These are phyloP conservation scores for Magallana ariakensis DNA, from an alignment of 1,140 invertebrate species.

Conservation along the genomic window DNA sequence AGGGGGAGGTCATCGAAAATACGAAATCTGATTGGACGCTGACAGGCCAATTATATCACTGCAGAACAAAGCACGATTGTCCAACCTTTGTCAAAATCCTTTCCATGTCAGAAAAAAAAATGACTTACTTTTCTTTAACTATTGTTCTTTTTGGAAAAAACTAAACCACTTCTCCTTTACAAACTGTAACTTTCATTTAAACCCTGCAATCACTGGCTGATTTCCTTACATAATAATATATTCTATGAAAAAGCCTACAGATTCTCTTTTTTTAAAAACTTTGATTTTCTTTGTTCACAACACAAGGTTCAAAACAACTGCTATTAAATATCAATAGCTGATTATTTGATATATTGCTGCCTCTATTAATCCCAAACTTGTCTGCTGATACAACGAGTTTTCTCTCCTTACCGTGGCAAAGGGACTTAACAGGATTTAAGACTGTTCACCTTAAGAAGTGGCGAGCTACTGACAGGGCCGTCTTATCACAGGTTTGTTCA, in stretches of 20 bases:
- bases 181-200: too few species aligned
- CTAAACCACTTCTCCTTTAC: too few species aligned
- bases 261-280: too few species aligned
- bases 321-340: neutral
- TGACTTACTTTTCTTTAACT: too few species aligned
- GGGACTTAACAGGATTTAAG: neutral
- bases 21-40: conserved; percentile 9
- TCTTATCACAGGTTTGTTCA: too few species aligned
- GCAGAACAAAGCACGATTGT: too few species aligned
- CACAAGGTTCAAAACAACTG: neutral
- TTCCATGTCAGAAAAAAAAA: too few species aligned
- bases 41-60: neutral
- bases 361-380: neutral
- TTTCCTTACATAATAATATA: too few species aligned
- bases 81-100: too few species aligned
- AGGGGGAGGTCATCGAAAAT: neutral
- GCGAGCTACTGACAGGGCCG: neutral
- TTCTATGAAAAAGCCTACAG: too few species aligned
- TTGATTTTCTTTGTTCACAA: neutral
- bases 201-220: too few species aligned
- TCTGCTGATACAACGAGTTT: neutral
- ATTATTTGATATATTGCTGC: neutral
- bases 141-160: too few species aligned
- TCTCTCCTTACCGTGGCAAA: neutral
- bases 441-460: conserved; percentile 1